Percentiles rank a stretch among this genome's conserved stretches.
These are phyloP conservation scores for Drosophila mulleri DNA, from an alignment of 2,888 invertebrate species.

Conservation along the genomic window DNA sequence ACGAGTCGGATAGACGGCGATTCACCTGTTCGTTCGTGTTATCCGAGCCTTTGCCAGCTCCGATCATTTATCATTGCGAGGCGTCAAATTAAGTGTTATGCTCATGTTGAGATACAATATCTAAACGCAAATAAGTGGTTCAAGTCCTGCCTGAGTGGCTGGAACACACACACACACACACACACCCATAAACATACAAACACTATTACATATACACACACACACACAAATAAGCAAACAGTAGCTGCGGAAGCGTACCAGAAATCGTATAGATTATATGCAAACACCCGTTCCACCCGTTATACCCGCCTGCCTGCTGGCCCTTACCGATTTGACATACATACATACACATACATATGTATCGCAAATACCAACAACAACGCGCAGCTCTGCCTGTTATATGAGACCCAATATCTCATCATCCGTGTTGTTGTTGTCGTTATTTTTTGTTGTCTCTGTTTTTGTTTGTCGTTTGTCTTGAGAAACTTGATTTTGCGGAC, in stretches of 20 bases:
- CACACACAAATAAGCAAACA: slow-evolving; percentile 1
- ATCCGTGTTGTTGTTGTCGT: slow-evolving; percentile 19
- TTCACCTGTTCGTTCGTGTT: slow-evolving; percentile 55
- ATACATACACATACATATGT: slow-evolving; percentile 22
- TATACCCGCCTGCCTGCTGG: slow-evolving; percentile 13
- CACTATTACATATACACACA: not conserved
- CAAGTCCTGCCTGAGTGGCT: slow-evolving; percentile 36
- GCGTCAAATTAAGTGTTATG: slow-evolving; percentile 60
- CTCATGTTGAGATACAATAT: slow-evolving; percentile 57
- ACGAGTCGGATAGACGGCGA: not conserved
- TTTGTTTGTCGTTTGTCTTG: slow-evolving; percentile 31
- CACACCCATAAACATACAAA: not conserved
- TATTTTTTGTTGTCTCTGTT: slow-evolving; percentile 27
- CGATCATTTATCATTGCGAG: slow-evolving; percentile 57
- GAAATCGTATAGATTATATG: slow-evolving; percentile 17
- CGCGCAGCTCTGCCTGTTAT: slow-evolving; percentile 10
- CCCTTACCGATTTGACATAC: slow-evolving; percentile 22
- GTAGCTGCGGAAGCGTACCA: slow-evolving; percentile 26
- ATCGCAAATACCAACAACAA: slow-evolving; percentile 22
- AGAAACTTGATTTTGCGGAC: slow-evolving; percentile 53
- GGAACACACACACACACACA: slow-evolving; percentile 9
- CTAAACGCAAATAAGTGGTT: slow-evolving; percentile 31
- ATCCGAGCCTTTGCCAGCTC: slow-evolving; percentile 38
- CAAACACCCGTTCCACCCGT: slow-evolving; percentile 27
- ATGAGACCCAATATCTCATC: slow-evolving; percentile 23